phyloP scores from a whole-genome alignment of 2,113 vertebrate species.

The Pangasianodon gigas region DNA sequence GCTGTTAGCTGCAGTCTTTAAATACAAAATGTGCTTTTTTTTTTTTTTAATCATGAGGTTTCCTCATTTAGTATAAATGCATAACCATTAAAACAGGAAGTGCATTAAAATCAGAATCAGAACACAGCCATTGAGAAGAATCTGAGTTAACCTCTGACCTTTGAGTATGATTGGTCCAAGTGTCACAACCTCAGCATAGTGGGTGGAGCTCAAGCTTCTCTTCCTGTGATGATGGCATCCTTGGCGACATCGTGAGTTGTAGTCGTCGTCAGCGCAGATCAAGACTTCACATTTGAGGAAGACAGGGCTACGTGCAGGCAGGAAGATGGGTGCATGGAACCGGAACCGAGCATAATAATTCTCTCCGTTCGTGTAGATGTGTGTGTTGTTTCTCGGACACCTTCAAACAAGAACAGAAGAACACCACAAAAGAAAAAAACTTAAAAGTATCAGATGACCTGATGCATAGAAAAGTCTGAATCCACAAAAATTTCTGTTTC shows the following conservation, averaged over 20 bases:
- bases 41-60: too few relatives aligned
- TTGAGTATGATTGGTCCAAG: slow-evolving; percentile 78
- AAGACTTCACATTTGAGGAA: slow-evolving; percentile 80
- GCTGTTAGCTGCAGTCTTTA: too few relatives aligned
- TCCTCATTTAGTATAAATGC: too few relatives aligned
- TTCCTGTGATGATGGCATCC: slow-evolving; percentile 70
- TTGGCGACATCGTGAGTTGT: slow-evolving; percentile 71
- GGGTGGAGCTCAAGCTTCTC: slow-evolving; percentile 66
- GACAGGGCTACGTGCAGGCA: slow-evolving; percentile 63
- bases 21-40: too few relatives aligned
- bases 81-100: too few relatives aligned
- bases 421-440: neutral
- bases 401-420: slow-evolving; percentile 63
- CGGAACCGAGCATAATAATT: slow-evolving; percentile 70
- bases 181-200: slow-evolving; percentile 68
- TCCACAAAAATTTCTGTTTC: too few relatives aligned
- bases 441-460: too few relatives aligned
- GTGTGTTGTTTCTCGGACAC: slow-evolving; percentile 73
- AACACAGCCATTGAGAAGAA: too few relatives aligned
- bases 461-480: too few relatives aligned
- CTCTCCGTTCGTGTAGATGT: slow-evolving; percentile 56
- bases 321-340: slow-evolving; percentile 81
- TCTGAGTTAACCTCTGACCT: slow-evolving; percentile 52
- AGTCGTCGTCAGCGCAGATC: slow-evolving; percentile 67
- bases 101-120: neutral